phyloP scores from a whole-genome alignment of 2,888 invertebrate genomes.

The Apantesis nais region DNA sequence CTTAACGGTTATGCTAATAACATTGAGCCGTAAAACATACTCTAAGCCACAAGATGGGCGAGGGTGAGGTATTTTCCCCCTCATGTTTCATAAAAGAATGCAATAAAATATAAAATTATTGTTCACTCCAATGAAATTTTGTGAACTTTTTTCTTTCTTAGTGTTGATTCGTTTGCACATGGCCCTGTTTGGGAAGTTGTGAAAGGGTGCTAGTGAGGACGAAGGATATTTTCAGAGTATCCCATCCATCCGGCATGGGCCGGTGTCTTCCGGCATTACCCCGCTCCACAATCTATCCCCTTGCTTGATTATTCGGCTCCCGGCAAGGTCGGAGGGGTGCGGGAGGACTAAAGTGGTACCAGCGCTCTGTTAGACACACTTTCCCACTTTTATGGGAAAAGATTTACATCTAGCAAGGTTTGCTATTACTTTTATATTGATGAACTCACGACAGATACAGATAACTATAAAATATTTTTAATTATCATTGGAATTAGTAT shows the following conservation, averaged over 20 bases:
- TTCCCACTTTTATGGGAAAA: constrained; percentile 19
- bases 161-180: constrained; percentile 50
- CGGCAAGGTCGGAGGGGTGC: constrained; percentile 76
- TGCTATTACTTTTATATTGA: neutral
- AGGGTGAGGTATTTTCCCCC: constrained; percentile 16
- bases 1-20: constrained; percentile 44
- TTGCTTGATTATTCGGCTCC: constrained; percentile 72
- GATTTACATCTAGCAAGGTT: neutral
- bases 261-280: constrained; percentile 69
- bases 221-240: constrained; percentile 56
- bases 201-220: constrained; percentile 52
- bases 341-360: constrained; percentile 67
- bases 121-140: constrained; percentile 37
- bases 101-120: constrained; percentile 45
- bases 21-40: constrained; percentile 40
- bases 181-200: constrained; percentile 52
- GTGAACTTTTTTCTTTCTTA: constrained; percentile 32
- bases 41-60: constrained; percentile 25
- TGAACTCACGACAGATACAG: neutral
- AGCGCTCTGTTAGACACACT: constrained; percentile 23
- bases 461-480: neutral
- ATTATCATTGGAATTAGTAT: neutral
- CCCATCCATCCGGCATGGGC: constrained; percentile 67
- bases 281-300: constrained; percentile 63
- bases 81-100: constrained; percentile 36